These are phyloP conservation scores for Aegotheles bennettii DNA, from an alignment of 2,113 vertebrate genomes.

Conservation along the genomic window DNA sequence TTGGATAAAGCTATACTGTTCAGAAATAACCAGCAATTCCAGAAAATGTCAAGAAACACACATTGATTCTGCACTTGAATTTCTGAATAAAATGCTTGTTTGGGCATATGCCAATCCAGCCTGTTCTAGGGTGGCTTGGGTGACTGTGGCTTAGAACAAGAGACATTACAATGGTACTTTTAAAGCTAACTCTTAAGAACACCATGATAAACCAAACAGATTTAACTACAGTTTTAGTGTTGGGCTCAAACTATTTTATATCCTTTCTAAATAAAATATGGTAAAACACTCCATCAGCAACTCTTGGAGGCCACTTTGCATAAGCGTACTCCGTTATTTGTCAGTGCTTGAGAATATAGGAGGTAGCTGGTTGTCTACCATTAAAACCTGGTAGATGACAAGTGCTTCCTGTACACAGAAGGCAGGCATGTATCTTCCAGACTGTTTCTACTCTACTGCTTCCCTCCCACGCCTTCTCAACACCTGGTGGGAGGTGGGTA, in stretches of 20 bases:
- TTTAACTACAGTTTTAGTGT: neutral
- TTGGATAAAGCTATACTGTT: neutral
- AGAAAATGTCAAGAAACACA: neutral
- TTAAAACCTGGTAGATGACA: neutral
- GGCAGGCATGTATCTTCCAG: neutral
- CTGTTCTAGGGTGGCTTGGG: neutral
- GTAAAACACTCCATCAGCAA: neutral
- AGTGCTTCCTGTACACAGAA: neutral
- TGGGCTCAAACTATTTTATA: neutral
- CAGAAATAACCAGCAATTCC: neutral
- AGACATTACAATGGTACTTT: neutral
- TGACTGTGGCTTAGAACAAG: neutral
- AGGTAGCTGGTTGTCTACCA: neutral
- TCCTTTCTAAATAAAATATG: neutral
- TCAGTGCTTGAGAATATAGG: neutral
- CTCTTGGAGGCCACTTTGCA: neutral
- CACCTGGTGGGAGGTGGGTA: neutral
- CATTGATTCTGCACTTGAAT: neutral
- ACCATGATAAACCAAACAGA: neutral
- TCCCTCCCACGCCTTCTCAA: neutral
- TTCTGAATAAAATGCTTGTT: neutral
- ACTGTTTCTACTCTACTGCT: neutral
- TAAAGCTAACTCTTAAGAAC: neutral
- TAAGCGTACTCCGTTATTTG: neutral
- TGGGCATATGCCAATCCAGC: neutral